These are phyloP conservation scores for Aromia moschata DNA, from an alignment of 2,888 invertebrate genomes.

Conservation along the genomic window DNA sequence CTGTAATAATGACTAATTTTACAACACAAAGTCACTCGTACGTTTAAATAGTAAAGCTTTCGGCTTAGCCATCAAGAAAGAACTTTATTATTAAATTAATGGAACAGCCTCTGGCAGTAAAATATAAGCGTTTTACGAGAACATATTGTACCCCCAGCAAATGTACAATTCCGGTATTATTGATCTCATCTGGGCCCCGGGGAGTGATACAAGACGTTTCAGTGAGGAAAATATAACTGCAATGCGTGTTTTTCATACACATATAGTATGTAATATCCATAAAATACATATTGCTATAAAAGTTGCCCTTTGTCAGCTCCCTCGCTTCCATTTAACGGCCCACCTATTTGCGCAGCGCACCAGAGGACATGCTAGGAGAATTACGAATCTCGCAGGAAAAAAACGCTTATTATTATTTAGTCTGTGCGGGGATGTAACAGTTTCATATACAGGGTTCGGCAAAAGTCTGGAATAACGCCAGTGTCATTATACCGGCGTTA, in stretches of 20 bases:
- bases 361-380: conserved; percentile 4
- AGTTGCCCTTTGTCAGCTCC: conserved; percentile 54
- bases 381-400: conserved; percentile 13
- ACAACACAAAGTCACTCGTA: no score
- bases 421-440: no score
- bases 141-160: conserved; percentile 46
- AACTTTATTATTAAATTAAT: conserved; percentile 23
- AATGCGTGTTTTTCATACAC: conserved; percentile 59
- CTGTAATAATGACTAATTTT: no score
- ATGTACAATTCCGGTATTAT: conserved; percentile 56
- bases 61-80: neutral
- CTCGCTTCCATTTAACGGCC: conserved; percentile 27
- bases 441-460: no score
- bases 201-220: conserved; percentile 56
- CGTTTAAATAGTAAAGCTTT: conserved; percentile 1
- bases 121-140: conserved; percentile 47
- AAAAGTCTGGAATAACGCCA: no score
- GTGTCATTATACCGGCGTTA: no score
- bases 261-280: conserved; percentile 60
- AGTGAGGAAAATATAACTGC: conserved; percentile 58
- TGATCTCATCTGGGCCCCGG: conserved; percentile 53
- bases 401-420: neutral
- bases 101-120: conserved; percentile 23
- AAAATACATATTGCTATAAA: conserved; percentile 59
- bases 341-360: neutral